Evolutionary conservation across 2,888 invertebrate genomes (phyloP).

Genomic region (Noctua comes): DNA sequence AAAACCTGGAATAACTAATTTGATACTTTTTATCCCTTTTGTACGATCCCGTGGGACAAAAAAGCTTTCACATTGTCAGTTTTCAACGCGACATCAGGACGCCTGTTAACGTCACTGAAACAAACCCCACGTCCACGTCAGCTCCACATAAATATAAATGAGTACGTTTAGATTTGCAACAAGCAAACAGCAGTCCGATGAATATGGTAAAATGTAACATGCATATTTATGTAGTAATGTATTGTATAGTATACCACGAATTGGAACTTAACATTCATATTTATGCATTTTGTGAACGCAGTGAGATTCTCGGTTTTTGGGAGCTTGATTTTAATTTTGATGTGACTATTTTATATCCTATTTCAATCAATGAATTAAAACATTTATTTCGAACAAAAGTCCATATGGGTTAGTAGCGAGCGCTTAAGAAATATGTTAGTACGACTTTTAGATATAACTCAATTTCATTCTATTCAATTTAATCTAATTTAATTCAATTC

Average conservation of each 20-base stretch:
- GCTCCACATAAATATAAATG: constrained; percentile 40
- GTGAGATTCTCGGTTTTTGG: neutral
- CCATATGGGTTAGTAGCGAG: too few species aligned
- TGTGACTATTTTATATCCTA: neutral
- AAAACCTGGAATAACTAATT: too few species aligned
- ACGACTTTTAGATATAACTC: too few species aligned
- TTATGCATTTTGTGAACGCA: neutral
- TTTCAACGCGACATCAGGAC: neutral
- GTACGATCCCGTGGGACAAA: neutral
- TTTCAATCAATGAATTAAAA: neutral
- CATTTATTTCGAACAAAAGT: too few species aligned
- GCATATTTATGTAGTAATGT: constrained; percentile 41
- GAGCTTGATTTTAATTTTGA: neutral
- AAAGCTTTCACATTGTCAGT: neutral
- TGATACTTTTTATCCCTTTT: too few species aligned
- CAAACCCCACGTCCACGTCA: neutral
- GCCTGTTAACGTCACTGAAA: constrained; percentile 5
- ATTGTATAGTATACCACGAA: constrained; percentile 1
- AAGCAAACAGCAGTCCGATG: constrained; percentile 24
- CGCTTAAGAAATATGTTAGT: too few species aligned
- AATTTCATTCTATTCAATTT: too few species aligned
- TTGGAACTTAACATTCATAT: constrained; percentile 24
- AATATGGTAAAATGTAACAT: constrained; percentile 56
- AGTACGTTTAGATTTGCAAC: constrained; percentile 27
- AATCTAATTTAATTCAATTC: too few species aligned